phyloP scores from a whole-genome alignment of 2,113 vertebrate species.

The Gallinago media region DNA sequence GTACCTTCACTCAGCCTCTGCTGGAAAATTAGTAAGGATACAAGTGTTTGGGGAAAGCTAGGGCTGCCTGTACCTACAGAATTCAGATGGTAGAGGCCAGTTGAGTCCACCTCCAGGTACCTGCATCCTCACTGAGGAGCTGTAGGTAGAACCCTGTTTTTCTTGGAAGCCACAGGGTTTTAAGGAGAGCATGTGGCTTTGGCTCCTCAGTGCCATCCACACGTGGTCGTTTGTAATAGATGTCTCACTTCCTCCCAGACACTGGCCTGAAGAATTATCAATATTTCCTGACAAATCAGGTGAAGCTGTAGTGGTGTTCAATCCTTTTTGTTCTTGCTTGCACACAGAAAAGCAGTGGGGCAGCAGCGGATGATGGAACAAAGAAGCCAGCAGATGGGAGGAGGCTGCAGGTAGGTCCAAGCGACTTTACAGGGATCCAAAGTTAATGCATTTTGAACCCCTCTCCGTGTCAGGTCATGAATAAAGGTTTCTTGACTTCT shows the following conservation, averaged over 20 bases:
- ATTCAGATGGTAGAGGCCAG: not conserved
- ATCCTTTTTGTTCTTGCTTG: constrained; percentile 36
- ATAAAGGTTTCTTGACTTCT: not conserved
- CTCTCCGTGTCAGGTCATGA: not conserved
- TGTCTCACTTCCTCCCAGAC: not conserved
- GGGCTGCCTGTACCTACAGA: not conserved
- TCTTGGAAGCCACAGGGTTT: not conserved
- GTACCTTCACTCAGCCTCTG: not conserved
- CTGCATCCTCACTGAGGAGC: not conserved
- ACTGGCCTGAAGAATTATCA: not conserved
- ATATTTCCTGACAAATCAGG: not conserved
- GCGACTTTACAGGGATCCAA: not conserved
- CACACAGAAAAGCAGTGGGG: constrained; percentile 74
- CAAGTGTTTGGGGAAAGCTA: not conserved
- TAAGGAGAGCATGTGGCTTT: not conserved
- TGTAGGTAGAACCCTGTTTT: not conserved
- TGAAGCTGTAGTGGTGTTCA: not conserved
- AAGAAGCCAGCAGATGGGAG: constrained; percentile 73
- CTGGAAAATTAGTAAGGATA: not conserved
- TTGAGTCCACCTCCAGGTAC: not conserved
- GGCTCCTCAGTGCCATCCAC: not conserved
- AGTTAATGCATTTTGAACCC: not conserved
- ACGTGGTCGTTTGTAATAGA: not conserved
- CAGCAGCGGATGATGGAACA: constrained; percentile 61
- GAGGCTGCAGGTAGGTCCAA: constrained; percentile 84